Base-by-base conservation (phyloP, 2,113 vertebrate genomes). In the Triplophysa siluroides region DNA sequence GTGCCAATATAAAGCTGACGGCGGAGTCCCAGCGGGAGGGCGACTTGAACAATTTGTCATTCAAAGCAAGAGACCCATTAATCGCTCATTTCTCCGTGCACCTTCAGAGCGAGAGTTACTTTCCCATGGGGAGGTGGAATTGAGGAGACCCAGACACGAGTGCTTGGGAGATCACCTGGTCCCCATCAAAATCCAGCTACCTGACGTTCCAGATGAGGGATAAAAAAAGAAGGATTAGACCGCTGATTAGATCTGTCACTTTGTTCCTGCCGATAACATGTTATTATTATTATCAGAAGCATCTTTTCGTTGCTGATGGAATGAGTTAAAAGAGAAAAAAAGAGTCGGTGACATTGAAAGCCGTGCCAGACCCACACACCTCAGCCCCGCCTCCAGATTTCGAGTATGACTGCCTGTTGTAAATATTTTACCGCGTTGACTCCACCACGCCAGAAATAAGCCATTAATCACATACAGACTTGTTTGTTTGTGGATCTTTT, bases 221-320 rank as follows among this genome's bases (percentile, higher is more conserved):
- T 19, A 60, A 75, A 38, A 43, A 60, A 76, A 85, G 58, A 69
- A 76, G 71, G 81, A 84, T 85, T 85, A 82, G 4, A 13, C 54
- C 18, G 43, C 84, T 88, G 91, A 91, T 92, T 88, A 88, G 86
- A 92, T 92, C 88, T 85, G 88, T 88, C 85, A 85, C 81, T 87
- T 86, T 56, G 61, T 71, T 85, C 78, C 56, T 85, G 84, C 91
- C 84, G 87, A 91, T 91, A 89, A 86, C 79, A 85, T 64, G 81
- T 88, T 87, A 73, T 85, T 87, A 79, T 90, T 83, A 89, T 89
- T 90, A 92, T 91, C 91, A 81, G 82, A 84, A 67, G 88, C 83
- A 91, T 89, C 88, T 89, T 79, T 80, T 76, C 85, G 83, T 81
- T 61, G 78, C 69, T 83, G 87, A 84, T 83, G 80, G 76, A 82